Conservation (phyloP, 1,140 invertebrate genomes). For the Teleopsis dalmanni region DNA sequence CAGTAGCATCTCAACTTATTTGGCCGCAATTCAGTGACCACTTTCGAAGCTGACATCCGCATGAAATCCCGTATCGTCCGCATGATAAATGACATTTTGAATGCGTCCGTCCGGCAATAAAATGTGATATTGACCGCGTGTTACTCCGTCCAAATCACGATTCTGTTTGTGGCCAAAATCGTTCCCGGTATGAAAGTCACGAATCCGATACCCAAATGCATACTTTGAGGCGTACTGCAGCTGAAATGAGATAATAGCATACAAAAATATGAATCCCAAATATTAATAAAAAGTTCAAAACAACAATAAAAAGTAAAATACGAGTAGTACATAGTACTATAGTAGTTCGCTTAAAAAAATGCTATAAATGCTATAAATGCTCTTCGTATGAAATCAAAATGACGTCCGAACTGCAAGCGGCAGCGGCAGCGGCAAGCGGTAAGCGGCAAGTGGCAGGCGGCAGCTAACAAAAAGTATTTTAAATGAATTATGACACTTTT, state of each 20-base stretch:
- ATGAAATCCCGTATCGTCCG: constrained; percentile 66
- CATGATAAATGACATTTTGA: constrained; percentile 69
- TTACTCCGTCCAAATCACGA: constrained; percentile 53
- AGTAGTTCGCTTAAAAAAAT: too few relatives aligned
- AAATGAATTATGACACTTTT: too few relatives aligned
- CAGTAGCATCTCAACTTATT: neutral
- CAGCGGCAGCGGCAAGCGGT: too few relatives aligned
- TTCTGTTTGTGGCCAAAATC: constrained; percentile 67
- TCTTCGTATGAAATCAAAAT: too few relatives aligned
- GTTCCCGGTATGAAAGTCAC: constrained; percentile 59
- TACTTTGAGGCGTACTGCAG: constrained; percentile 63
- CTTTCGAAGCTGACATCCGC: constrained; percentile 59
- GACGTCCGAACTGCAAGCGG: too few relatives aligned
- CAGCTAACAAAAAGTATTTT: too few relatives aligned
- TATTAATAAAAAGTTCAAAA: too few relatives aligned
- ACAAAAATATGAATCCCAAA: neutral
- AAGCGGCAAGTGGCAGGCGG: too few relatives aligned
- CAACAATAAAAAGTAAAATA: too few relatives aligned
- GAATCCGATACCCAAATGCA: constrained; percentile 66
- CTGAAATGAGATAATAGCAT: constrained; percentile 45
- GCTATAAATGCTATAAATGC: constrained; percentile 11
- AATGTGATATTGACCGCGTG: constrained; percentile 67
- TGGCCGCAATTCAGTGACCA: constrained; percentile 20
- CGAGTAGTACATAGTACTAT: too few relatives aligned
- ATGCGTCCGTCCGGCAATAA: constrained; percentile 68